These are phyloP conservation scores for Echinops telfairi DNA, from an alignment of 2,113 vertebrate species.

Conservation along the genomic window DNA sequence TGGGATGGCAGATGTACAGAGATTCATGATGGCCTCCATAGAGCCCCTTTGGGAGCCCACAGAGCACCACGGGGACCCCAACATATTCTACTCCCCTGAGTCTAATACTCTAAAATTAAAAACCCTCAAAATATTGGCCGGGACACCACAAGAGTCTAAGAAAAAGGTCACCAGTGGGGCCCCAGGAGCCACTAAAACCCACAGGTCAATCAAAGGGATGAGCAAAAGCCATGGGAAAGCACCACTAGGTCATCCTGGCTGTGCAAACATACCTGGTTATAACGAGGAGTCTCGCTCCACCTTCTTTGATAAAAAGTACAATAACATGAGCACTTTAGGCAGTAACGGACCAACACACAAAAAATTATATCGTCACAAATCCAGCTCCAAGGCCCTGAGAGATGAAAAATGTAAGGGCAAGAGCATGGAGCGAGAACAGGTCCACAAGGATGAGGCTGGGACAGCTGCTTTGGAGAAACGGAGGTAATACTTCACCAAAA, in stretches of 20 bases:
- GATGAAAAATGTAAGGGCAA: conserved; percentile 99
- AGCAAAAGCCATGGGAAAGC: conserved; percentile 94
- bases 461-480: conserved; percentile 99
- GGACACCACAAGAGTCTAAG: conserved; percentile 96
- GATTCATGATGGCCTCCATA: conserved; percentile 99
- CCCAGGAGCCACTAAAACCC: conserved; percentile 90
- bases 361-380: conserved; percentile 99
- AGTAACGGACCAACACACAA: conserved; percentile 97
- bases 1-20: conserved; percentile 99
- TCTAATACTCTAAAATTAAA: conserved; percentile 98
- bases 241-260: conserved; percentile 89
- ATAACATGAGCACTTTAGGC: conserved; percentile 95
- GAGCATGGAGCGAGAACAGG: conserved; percentile 94
- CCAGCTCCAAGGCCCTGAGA: conserved; percentile 96
- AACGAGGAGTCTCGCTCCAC: conserved; percentile 86
- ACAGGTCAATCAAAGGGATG: conserved; percentile 93
- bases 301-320: conserved; percentile 96
- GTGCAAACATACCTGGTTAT: conserved; percentile 90
- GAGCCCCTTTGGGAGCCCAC: conserved; percentile 97
- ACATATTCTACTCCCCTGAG: conserved; percentile 94
- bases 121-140: conserved; percentile 98
- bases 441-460: conserved; percentile 96
- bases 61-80: conserved; percentile 88
- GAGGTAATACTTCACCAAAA: conserved; percentile 99
- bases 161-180: conserved; percentile 91